These are phyloP conservation scores for Drosophila burlai DNA, from an alignment of 1,140 invertebrate genomes.

Conservation along the genomic window DNA sequence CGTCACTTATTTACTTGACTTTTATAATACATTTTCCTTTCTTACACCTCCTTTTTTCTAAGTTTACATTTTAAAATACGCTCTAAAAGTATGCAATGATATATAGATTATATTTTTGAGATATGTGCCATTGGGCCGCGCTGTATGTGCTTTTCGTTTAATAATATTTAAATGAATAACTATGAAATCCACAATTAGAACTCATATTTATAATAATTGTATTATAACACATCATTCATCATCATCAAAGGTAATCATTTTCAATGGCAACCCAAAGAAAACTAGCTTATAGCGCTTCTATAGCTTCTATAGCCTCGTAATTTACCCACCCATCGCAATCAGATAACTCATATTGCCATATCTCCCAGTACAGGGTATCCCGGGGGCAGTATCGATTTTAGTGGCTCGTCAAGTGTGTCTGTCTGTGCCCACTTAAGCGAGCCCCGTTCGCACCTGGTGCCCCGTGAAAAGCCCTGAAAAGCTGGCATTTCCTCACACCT, in stretches of 20 bases:
- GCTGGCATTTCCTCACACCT: constrained; percentile 24
- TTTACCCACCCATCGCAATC: not conserved
- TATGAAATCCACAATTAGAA: not conserved
- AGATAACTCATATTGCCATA: not conserved
- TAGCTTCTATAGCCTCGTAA: too few relatives aligned
- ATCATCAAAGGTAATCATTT: not conserved
- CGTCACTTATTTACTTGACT: too few relatives aligned
- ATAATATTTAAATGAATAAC: not conserved
- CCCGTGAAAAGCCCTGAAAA: constrained; percentile 12
- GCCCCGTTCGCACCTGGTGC: constrained; percentile 17
- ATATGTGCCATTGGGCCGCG: too few relatives aligned
- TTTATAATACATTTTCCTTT: too few relatives aligned
- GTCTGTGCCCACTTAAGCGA: constrained; percentile 32
- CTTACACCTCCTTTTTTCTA: too few relatives aligned
- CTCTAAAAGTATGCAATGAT: too few relatives aligned
- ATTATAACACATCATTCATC: too few relatives aligned
- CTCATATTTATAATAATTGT: not conserved
- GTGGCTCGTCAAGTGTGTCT: constrained; percentile 33
- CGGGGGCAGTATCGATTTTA: constrained; percentile 36
- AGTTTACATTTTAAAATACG: too few relatives aligned
- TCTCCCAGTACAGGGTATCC: constrained; percentile 13
- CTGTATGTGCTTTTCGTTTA: too few relatives aligned
- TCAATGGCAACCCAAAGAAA: not conserved
- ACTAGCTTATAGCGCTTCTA: not conserved
- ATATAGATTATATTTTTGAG: too few relatives aligned